These are phyloP conservation scores for Anseranas semipalmata DNA, from an alignment of 2,113 vertebrate species.

Conservation along the genomic window DNA sequence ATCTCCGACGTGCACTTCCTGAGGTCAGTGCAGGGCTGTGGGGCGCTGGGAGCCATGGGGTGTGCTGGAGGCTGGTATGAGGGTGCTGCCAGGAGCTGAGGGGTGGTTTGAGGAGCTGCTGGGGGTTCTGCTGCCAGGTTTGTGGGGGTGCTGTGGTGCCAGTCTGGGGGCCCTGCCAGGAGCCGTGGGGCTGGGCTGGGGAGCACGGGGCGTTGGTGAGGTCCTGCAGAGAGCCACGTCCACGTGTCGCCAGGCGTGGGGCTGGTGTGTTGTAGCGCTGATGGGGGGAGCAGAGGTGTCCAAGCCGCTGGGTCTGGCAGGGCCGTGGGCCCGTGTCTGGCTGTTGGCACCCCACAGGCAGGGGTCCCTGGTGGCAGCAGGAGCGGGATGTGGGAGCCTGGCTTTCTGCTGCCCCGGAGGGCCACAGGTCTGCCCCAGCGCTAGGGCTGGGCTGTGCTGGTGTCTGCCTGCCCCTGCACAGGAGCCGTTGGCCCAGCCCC, in stretches of 20 bases:
- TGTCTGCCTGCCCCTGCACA: background rate
- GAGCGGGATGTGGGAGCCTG: background rate
- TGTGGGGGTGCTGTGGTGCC: background rate
- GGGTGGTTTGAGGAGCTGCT: background rate
- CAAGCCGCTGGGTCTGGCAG: background rate
- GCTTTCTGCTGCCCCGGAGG: background rate
- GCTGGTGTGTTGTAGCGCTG: background rate
- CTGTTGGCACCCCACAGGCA: background rate
- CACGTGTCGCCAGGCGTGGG: no score
- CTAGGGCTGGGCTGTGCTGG: background rate
- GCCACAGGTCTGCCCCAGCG: fast-evolving
- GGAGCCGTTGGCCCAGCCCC: background rate
- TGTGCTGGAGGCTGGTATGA: no score
- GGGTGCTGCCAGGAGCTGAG: background rate
- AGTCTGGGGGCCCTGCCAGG: background rate
- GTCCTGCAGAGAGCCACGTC: background rate
- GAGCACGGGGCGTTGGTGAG: background rate
- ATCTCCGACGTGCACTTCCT: conserved; percentile 90
- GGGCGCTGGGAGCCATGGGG: fast-evolving
- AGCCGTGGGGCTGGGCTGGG: background rate
- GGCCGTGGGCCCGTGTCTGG: background rate
- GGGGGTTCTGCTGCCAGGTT: no score
- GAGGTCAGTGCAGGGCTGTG: conserved; percentile 72
- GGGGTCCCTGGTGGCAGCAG: background rate
- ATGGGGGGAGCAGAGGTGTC: background rate